These are phyloP conservation scores for Aspidiotus rigidus DNA, from an alignment of 2,888 invertebrate genomes.

Conservation along the genomic window DNA sequence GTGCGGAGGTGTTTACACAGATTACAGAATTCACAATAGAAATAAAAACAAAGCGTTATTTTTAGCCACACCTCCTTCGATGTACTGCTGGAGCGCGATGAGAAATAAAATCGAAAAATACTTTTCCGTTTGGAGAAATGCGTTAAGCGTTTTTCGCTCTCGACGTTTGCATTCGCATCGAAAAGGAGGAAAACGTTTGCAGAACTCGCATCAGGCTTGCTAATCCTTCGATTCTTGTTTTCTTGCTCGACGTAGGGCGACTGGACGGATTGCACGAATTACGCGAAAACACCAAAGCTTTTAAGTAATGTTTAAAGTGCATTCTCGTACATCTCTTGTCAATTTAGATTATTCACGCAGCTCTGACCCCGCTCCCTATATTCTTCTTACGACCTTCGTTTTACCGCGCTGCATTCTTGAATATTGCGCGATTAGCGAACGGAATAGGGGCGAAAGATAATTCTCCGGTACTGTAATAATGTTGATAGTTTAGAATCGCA, in stretches of 20 bases:
- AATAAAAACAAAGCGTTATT: no score
- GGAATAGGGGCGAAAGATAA: background rate
- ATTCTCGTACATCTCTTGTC: slow-evolving; percentile 32
- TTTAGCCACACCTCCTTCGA: no score
- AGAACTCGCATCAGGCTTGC: background rate
- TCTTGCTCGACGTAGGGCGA: slow-evolving; percentile 7
- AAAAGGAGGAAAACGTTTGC: background rate
- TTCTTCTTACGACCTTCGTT: background rate
- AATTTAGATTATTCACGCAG: slow-evolving; percentile 27
- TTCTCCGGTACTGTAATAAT: no score
- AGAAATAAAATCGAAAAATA: no score
- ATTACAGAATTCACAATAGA: no score
- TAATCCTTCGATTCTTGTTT: slow-evolving; percentile 27
- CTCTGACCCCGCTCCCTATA: slow-evolving; percentile 13
- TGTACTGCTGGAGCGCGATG: no score
- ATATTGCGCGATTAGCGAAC: background rate
- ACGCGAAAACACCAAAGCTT: slow-evolving; percentile 17
- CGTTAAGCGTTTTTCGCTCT: no score
- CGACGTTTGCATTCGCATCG: no score
- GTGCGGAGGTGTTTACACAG: no score
- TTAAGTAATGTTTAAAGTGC: slow-evolving; percentile 27
- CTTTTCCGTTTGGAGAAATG: no score
- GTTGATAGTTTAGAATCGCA: no score
- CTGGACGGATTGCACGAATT: slow-evolving; percentile 9
- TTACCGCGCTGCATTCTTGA: background rate